Conservation (phyloP, 2,797 vertebrate species). For the Gymnothorax reevesii region DNA sequence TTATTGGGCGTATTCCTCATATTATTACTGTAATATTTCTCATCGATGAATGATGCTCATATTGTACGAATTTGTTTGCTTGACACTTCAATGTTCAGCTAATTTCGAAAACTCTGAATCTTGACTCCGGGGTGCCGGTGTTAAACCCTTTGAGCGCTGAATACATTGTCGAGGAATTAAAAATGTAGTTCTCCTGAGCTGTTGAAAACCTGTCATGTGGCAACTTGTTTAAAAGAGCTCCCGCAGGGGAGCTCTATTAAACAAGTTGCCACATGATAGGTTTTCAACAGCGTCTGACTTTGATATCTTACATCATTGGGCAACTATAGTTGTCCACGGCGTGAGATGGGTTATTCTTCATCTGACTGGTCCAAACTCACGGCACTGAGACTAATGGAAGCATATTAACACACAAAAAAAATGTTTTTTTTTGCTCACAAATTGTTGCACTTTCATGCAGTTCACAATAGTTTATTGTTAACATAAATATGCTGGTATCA, state of each 20-base stretch:
- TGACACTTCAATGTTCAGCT: not conserved
- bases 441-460: not conserved
- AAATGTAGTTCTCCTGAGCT: no score
- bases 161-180: no score
- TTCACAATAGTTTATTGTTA: not conserved
- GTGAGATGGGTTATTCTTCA: not conserved
- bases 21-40: no score
- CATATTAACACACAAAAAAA: not conserved
- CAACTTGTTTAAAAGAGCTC: no score
- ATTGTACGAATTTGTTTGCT: not conserved
- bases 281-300: no score
- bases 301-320: no score
- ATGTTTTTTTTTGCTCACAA: not conserved
- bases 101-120: not conserved
- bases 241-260: no score
- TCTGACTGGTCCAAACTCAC: not conserved
- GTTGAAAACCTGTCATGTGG: no score
- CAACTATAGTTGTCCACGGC: no score
- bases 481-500: not conserved
- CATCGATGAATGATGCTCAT: conserved; percentile 1
- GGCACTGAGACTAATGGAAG: not conserved
- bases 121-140: not conserved
- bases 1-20: not conserved
- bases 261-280: no score
- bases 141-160: no score